Base-by-base conservation (phyloP, 64 coral and sea anemone genomes). In the Anthopleura sola region DNA sequence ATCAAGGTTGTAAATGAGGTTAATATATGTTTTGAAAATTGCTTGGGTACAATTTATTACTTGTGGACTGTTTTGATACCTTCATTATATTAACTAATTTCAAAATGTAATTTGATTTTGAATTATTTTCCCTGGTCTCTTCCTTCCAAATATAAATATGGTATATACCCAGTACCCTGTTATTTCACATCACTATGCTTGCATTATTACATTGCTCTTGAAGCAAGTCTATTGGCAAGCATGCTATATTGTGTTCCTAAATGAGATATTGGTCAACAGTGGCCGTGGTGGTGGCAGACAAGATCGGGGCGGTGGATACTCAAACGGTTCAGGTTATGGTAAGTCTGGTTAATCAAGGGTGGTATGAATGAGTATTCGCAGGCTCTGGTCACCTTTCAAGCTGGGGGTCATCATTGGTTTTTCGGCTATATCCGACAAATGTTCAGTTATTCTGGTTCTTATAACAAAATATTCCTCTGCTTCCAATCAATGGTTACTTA, bases 281-380 rank as follows among this genome's bases (percentile, higher is more conserved):
- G 49, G 83, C 83, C 82, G 89, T 62, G 89, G 88, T 84, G 88
- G 89, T 91, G 83, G 89, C 75, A 84, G 89, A 91, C 89, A 81
- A 85, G 89, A 83, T 49, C 82, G 82, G 76, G 76, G 76, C 18
- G 47, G 89, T 91, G 89, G 89, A 91, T 91, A 91, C 89, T 83
- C 82, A 54, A 91, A 91, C 83, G 85, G 85, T 91, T 46, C 85
- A 85, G 89, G 89, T 91, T 91, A 91, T 91, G 89, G 89, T 91
- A 91, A 91, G 89, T 91, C 75, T 80, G 68, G 37, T 86, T 38
- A 84, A 78, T 71, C 82, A 71, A 85, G 60, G 69, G 26, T 91
- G 84, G 83, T 82, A 80, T 85, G 37, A 90, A 78, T 84, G 81
- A 90, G 78, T 91, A 78, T 81, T 85, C 85, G 76, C 84, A 85